A percentile compares a stretch with the other conserved stretches of the same genome.
These are phyloP conservation scores for Chrysina gloriosa DNA, from an alignment of 2,888 invertebrate species.

Conservation along the genomic window DNA sequence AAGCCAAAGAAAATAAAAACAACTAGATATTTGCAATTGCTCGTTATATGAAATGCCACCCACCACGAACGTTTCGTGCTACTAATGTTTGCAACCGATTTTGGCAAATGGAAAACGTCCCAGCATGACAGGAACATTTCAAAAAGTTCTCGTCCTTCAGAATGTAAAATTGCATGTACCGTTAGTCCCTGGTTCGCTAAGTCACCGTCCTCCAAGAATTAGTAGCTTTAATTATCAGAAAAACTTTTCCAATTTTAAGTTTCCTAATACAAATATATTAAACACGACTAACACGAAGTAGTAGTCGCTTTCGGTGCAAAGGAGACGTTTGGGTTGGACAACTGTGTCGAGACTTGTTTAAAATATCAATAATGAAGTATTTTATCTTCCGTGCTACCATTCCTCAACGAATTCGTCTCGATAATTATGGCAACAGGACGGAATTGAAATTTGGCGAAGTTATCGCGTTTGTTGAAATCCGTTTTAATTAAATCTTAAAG, in stretches of 20 bases:
- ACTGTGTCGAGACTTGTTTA: slow-evolving; percentile 7
- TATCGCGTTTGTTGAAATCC: not conserved
- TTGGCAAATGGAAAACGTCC: slow-evolving; percentile 44
- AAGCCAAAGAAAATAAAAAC: not conserved
- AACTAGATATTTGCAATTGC: slow-evolving; percentile 2
- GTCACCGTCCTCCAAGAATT: slow-evolving; percentile 34
- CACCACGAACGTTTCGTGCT: slow-evolving; percentile 3
- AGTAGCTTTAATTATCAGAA: slow-evolving; percentile 44
- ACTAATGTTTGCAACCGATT: slow-evolving; percentile 6
- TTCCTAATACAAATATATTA: slow-evolving; percentile 44
- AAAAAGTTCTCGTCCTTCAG: slow-evolving; percentile 38
- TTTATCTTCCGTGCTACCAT: not conserved
- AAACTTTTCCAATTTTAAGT: slow-evolving; percentile 45
- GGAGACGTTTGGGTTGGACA: slow-evolving; percentile 11
- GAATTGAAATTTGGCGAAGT: slow-evolving; percentile 1
- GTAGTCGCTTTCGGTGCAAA: slow-evolving; percentile 23
- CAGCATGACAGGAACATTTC: slow-evolving; percentile 45
- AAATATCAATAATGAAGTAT: slow-evolving; percentile 35
- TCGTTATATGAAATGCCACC: slow-evolving; percentile 13
- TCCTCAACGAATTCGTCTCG: not conserved
- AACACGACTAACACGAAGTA: slow-evolving; percentile 27
- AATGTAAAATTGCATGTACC: slow-evolving; percentile 39
- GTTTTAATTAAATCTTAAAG: slow-evolving; percentile 21
- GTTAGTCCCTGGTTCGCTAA: not conserved
- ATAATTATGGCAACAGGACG: not conserved